Percentiles rank a stretch among this genome's conserved stretches.
phyloP scores from a whole-genome alignment of 2,113 vertebrate species.

The Myrmophylax atrothorax region DNA sequence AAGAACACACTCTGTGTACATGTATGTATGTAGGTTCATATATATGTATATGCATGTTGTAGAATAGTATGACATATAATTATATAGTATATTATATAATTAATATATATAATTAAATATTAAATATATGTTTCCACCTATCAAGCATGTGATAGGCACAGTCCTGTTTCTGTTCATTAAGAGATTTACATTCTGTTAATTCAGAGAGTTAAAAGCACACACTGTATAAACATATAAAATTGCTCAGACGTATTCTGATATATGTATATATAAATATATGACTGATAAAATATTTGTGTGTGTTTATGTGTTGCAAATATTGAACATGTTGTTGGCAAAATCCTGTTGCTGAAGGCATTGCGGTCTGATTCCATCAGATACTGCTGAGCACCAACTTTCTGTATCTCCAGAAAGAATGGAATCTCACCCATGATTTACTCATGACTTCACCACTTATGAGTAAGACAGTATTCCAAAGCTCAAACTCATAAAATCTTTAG shows the following conservation, averaged over 20 bases:
- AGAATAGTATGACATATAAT: neutral
- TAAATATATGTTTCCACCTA: neutral
- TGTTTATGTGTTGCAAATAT: neutral
- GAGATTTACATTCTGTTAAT: neutral
- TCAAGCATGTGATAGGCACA: neutral
- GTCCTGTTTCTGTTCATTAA: neutral
- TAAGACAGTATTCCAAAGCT: conserved; percentile 24
- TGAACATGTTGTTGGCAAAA: neutral
- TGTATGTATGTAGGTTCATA: neutral
- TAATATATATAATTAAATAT: neutral
- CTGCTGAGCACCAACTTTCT: neutral
- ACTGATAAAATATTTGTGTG: neutral
- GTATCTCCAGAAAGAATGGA: neutral
- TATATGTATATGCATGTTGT: neutral
- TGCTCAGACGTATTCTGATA: neutral
- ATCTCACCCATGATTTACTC: neutral
- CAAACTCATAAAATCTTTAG: conserved; percentile 33
- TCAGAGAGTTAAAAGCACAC: neutral
- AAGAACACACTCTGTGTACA: neutral
- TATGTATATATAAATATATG: neutral
- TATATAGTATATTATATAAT: neutral
- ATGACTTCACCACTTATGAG: neutral
- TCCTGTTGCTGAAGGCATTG: neutral
- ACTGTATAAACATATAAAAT: neutral
- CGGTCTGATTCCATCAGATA: neutral